Evolutionary conservation across 2,888 invertebrate genomes (phyloP).

Genomic region (Dione vanillae): DNA sequence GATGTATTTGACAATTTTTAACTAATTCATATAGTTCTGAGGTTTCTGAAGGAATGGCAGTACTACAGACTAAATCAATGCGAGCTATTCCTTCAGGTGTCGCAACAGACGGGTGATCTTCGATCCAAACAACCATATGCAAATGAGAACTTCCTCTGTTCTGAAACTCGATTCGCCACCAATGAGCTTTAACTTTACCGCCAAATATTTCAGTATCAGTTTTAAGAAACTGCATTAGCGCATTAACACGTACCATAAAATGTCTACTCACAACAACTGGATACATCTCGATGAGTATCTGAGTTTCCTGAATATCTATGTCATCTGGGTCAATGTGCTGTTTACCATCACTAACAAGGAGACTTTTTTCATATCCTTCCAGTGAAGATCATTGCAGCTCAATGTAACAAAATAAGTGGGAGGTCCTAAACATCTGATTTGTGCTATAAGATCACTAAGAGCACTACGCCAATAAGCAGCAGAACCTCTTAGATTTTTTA

Average conservation of each 20-base stretch:
- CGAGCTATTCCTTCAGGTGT: not conserved
- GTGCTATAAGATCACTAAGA: constrained; percentile 49
- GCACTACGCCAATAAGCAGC: constrained; percentile 33
- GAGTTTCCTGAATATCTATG: constrained; percentile 35
- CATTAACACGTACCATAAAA: constrained; percentile 42
- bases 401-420: constrained; percentile 51
- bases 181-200: constrained; percentile 43
- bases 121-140: not conserved
- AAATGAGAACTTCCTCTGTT: constrained; percentile 21
- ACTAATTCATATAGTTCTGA: constrained; percentile 44
- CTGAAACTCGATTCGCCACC: constrained; percentile 44
- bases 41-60: not conserved
- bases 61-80: not conserved
- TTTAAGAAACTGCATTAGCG: constrained; percentile 41
- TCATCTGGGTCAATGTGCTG: constrained; percentile 34
- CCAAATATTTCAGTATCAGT: constrained; percentile 41
- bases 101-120: not conserved
- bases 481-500: too few species aligned
- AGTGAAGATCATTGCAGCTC: constrained; percentile 50
- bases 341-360: constrained; percentile 48
- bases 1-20: constrained; percentile 42
- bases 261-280: constrained; percentile 43
- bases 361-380: constrained; percentile 48
- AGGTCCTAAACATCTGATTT: constrained; percentile 51
- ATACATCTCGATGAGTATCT: constrained; percentile 35